phyloP scores from a whole-genome alignment of 2,113 vertebrate genomes.

The Vulpes vulpes region DNA sequence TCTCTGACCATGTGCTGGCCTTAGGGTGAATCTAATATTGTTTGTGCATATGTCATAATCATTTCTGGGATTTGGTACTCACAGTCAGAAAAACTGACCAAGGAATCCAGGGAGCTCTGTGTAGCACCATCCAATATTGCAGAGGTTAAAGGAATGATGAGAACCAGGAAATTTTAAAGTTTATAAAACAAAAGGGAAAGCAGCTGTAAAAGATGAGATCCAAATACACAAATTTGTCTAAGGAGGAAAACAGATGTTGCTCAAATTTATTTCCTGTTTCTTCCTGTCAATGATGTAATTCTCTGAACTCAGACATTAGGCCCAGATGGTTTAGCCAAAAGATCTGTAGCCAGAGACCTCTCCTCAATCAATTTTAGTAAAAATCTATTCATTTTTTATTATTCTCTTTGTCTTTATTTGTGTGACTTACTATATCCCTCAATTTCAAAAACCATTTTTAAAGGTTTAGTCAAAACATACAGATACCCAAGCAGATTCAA shows the following conservation, averaged over 20 bases:
- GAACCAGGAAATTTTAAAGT: constrained; percentile 67
- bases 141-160: constrained; percentile 40
- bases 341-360: constrained; percentile 36
- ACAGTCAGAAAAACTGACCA: constrained; percentile 8
- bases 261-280: constrained; percentile 82
- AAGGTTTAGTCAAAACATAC: constrained; percentile 39
- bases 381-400: constrained; percentile 33
- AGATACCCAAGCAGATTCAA: not conserved
- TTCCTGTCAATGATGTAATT: constrained; percentile 82
- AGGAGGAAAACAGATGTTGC: constrained; percentile 84
- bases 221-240: constrained; percentile 78
- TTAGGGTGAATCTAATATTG: not conserved
- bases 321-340: constrained; percentile 75
- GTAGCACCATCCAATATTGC: not conserved
- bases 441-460: not conserved
- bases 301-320: constrained; percentile 78
- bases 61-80: not conserved
- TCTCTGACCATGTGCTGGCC: not conserved
- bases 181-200: constrained; percentile 81
- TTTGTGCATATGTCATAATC: not conserved
- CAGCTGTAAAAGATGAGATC: constrained; percentile 80
- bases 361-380: constrained; percentile 56
- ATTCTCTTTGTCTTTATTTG: constrained; percentile 43
- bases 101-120: not conserved
- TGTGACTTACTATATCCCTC: constrained; percentile 43